Conservation (phyloP, 2,797 vertebrate genomes). For the Micromesistius poutassou region DNA sequence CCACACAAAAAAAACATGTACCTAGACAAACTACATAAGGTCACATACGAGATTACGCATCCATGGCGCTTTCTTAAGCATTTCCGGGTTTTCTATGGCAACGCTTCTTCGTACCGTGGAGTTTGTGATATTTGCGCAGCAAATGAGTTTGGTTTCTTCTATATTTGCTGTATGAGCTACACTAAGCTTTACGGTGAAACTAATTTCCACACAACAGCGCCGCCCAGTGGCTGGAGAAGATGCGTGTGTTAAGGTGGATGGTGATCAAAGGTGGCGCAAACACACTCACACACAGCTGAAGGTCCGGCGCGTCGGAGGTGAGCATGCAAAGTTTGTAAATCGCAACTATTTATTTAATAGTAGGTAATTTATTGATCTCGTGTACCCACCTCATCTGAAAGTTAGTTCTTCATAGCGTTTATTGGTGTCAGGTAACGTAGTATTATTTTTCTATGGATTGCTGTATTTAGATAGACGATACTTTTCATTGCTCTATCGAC, state of each 20-base stretch:
- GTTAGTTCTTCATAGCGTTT: background rate
- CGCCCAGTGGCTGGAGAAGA: background rate
- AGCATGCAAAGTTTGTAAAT: background rate
- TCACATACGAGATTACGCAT: background rate
- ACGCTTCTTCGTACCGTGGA: constrained; percentile 47
- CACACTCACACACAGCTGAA: background rate
- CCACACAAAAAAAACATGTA: background rate
- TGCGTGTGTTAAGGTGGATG: background rate
- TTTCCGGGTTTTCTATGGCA: constrained; percentile 70
- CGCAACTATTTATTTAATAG: background rate
- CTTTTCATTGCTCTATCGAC: background rate
- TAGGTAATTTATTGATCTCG: background rate
- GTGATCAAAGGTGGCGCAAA: background rate
- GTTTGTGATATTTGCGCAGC: background rate
- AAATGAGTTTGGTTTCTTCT: background rate
- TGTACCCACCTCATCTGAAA: background rate
- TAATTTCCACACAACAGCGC: background rate
- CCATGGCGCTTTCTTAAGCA: constrained; percentile 27
- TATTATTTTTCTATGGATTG: background rate
- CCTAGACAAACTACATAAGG: background rate
- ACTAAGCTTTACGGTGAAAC: constrained; percentile 38
- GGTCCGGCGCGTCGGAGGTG: background rate
- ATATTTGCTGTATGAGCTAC: background rate
- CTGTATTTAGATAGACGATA: background rate
- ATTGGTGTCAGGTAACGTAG: background rate